phyloP scores from a whole-genome alignment of 2,888 invertebrate species.

The Megamerina dolium region DNA sequence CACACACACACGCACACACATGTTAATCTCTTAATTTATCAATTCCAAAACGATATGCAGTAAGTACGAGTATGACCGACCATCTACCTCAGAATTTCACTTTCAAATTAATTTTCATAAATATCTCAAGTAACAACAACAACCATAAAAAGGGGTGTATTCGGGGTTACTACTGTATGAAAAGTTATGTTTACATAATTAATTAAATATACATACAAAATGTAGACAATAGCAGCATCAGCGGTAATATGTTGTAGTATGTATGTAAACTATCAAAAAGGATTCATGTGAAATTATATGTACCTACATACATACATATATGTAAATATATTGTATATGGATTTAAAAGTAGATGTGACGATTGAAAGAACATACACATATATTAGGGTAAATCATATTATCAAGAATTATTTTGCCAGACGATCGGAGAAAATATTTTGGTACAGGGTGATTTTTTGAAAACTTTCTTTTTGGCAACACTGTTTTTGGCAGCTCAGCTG shows the following conservation, averaged over 20 bases:
- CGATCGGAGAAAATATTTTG: no score
- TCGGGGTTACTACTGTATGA: no score
- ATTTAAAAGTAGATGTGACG: no score
- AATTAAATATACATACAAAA: constrained; percentile 14
- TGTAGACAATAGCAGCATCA: neutral
- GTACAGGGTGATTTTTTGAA: no score
- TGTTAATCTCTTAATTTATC: constrained; percentile 16
- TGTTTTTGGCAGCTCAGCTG: no score
- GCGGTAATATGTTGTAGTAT: neutral
- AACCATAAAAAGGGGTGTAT: neutral
- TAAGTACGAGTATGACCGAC: no score
- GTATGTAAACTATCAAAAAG: neutral
- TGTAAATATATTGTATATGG: no score
- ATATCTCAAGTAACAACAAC: neutral
- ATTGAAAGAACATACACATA: no score
- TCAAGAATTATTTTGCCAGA: no score
- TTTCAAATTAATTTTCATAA: neutral
- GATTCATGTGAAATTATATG: neutral
- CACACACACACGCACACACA: neutral
- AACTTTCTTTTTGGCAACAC: no score
- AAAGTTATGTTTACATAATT: constrained; percentile 15
- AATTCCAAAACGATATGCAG: constrained; percentile 9
- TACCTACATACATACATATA: no score
- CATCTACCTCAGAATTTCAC: neutral
- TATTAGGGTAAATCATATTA: no score